Percentiles rank a stretch among this genome's conserved stretches.
Evolutionary conservation across 2,888 invertebrate genomes (phyloP).

Genomic region (Seira sanloemensis): DNA sequence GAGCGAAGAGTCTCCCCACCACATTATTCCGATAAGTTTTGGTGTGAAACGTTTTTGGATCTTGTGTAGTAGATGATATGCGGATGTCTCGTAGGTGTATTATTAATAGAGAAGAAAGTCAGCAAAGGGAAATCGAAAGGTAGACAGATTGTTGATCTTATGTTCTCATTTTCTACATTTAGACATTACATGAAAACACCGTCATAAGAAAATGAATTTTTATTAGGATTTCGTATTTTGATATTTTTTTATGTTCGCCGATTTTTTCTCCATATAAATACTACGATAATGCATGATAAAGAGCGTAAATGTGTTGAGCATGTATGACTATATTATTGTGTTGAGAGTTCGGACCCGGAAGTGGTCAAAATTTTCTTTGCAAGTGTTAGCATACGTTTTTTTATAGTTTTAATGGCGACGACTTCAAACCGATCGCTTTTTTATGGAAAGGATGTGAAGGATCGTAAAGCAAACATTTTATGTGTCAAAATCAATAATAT

Average conservation of each 20-base stretch:
- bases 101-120: not conserved
- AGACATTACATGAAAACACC: not conserved
- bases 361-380: too few species aligned
- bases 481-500: not conserved
- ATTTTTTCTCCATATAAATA: constrained; percentile 23
- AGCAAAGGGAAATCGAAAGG: not conserved
- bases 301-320: constrained; percentile 39
- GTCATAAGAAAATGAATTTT: not conserved
- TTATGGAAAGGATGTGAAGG: not conserved
- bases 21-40: too few species aligned
- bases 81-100: not conserved
- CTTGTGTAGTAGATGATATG: not conserved
- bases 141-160: not conserved
- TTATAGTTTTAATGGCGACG: too few species aligned
- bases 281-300: not conserved
- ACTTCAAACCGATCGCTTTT: not conserved
- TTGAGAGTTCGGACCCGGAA: too few species aligned
- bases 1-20: too few species aligned
- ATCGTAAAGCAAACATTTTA: not conserved
- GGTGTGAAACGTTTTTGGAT: not conserved
- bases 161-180: not conserved
- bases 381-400: not conserved
- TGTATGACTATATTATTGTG: constrained; percentile 25
- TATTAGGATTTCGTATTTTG: constrained; percentile 41
- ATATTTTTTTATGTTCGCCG: constrained; percentile 55